Evolutionary conservation across 2,113 vertebrate genomes (phyloP), one percentile per base, ranked within the genome.

Genomic region (Tricholaema leucomelas): DNA sequence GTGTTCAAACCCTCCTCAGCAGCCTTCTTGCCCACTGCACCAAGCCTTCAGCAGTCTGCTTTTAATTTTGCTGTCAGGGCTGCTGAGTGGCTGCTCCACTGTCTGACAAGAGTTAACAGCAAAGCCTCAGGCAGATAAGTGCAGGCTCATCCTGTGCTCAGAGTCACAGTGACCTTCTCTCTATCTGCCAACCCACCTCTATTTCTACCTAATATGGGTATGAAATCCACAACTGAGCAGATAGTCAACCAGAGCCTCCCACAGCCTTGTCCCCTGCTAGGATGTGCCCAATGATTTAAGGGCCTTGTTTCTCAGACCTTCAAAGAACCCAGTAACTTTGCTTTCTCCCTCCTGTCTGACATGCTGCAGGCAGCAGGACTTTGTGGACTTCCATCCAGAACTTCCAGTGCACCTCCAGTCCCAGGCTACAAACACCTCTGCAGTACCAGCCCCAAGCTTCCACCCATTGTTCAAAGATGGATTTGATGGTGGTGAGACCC

Each of bases 151-250:
- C 89, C 81, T 28, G 81, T 38, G 87, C 96, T 85, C 27, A 91
- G 58, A 95, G 95, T 95, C 95, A 81, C 95, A 20, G 6, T 58
- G 96, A 96, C 94, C 93, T 94, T 74, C 82, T 60, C 83, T 84
- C 88, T 64, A 54, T 85, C 92, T 93, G 89, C 92, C 91, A 83
- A 82, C 87, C 92, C 52, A 93, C 95, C 95, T 95, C 96, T 77
- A 63, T 82, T 96, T 94, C 88, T 96, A 85, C 95, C 96, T 95
- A 96, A 93, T 93, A 94, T 81, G 95, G 95, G 31, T 58, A 89
- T 80, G 89, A 93, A 96, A 85, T 77, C 91, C 76, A 75, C 84
- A 90, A 64, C 79, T 33, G 15, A 23, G 81, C 81, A 87, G 95
- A 96, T 85, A 91, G 91, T 12, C 54, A 91, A 84, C 66, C 4